Conservation (phyloP, 2,888 invertebrate species). For the Cerceris ruficornis region DNA sequence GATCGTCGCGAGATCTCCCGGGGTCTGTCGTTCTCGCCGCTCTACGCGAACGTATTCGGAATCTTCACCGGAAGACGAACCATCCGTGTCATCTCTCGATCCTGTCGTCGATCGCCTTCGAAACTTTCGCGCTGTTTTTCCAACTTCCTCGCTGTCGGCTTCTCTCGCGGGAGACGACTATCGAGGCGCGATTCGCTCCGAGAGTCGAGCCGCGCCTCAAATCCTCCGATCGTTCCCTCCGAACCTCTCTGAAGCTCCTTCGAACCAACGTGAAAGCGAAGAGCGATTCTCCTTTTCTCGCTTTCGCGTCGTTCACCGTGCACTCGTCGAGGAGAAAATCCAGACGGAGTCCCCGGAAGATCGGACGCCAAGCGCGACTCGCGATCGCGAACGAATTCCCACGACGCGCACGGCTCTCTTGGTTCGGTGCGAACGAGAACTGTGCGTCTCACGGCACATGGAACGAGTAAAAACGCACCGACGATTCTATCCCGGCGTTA, state of each 20-base stretch:
- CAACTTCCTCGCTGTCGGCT: too few relatives aligned
- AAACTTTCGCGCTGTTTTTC: not conserved
- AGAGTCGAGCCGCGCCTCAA: too few relatives aligned
- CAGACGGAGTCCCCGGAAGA: not conserved
- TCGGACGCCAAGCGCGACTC: not conserved
- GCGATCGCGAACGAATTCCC: not conserved
- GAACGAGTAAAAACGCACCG: conserved; percentile 47
- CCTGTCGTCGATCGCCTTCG: not conserved
- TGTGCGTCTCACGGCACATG: conserved; percentile 16
- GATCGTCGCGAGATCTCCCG: not conserved
- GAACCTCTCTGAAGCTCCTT: too few relatives aligned
- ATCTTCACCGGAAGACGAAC: too few relatives aligned
- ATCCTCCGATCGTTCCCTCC: too few relatives aligned
- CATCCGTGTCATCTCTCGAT: not conserved
- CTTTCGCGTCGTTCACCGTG: too few relatives aligned
- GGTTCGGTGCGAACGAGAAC: conserved; percentile 27
- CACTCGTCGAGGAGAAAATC: too few relatives aligned
- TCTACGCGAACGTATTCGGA: not conserved
- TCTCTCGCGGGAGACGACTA: too few relatives aligned
- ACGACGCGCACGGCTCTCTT: conserved; percentile 14
- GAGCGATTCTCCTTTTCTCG: too few relatives aligned
- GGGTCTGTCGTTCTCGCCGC: not conserved
- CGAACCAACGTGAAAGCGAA: too few relatives aligned
- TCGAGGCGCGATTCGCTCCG: too few relatives aligned
- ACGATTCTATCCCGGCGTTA: conserved; percentile 39